phyloP scores from a whole-genome alignment of 2,888 invertebrate species.

The Cryptocephalus primarius region DNA sequence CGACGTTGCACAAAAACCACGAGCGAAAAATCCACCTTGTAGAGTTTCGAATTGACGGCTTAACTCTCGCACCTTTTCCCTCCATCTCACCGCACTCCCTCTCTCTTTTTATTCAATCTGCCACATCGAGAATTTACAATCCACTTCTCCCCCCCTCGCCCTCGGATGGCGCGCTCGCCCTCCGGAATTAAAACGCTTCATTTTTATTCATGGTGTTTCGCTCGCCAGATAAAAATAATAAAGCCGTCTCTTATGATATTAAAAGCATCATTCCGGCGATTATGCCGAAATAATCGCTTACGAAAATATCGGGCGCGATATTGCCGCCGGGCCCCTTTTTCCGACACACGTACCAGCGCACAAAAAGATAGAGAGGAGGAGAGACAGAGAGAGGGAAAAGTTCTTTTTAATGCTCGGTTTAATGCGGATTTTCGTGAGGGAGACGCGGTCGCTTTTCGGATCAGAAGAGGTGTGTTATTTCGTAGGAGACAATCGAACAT shows the following conservation, averaged over 20 bases:
- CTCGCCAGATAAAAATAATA: slow-evolving; percentile 32
- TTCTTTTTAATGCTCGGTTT: no score
- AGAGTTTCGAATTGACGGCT: no score
- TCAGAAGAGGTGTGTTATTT: no score
- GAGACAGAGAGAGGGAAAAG: no score
- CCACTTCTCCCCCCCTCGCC: neutral
- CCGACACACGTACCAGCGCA: no score
- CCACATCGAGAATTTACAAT: neutral
- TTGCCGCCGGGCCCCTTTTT: slow-evolving; percentile 2
- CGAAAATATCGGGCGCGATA: slow-evolving; percentile 33
- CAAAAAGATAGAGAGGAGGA: no score
- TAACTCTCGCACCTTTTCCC: neutral
- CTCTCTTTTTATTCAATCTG: no score
- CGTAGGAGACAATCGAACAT: no score
- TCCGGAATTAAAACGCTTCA: neutral
- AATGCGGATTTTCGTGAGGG: no score
- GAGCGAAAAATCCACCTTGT: no score
- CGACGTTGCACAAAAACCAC: neutral
- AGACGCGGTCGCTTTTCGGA: no score
- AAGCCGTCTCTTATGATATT: slow-evolving; percentile 33
- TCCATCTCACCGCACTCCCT: neutral
- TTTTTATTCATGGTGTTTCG: neutral
- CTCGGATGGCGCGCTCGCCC: neutral
- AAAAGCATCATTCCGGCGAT: slow-evolving; percentile 31
- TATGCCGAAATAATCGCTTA: slow-evolving; percentile 34